Evolutionary conservation across 2,888 invertebrate species (phyloP), one percentile per base, ranked within the genome.

Genomic region (Antheraea yamamai): DNA sequence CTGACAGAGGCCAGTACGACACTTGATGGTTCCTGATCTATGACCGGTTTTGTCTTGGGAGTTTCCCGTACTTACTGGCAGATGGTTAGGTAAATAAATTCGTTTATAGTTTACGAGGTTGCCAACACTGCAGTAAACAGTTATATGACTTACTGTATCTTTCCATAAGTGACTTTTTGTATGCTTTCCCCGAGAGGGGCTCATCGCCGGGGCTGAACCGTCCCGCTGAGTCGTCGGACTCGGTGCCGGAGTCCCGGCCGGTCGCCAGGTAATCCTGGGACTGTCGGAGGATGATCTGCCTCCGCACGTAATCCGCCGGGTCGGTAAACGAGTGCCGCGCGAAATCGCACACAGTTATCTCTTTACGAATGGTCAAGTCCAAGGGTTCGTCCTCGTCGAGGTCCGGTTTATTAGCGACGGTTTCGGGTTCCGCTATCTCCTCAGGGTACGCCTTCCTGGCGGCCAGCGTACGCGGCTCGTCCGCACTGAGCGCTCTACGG

Each of bases 91-190:
- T 23, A 61, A 61, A 51, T 14, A 30, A 20, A 26, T 47, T 66
- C 10, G 20, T 20, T 6, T 39, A 12, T 1, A 20, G 12, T 52
- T 51, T 20, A 70, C 70, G 39, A 4, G 64, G 30, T 66, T 66
- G 64, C 70, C 70, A 39, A 39, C 55, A 55, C 39, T 26, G 55
- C 39, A 23, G 23, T 39, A 58, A 74, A 51, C 30, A 47, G 76
- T 74, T 73, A 23, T 73, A 77, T 26, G 39, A 97, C 98, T 98
- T 97, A 98, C 98, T 97, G 95, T 98, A 98, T 96, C 98, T 96
- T 95, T 97, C 97, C 96, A 98, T 98, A 86, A 98, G 96, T 87
- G 97, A 98, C 93, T 98, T 98, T 96, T 98, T 98, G 96, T 98
- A 98, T 73, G 98, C 97, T 83, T 95, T 95, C 79, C 95, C 95